Evolutionary conservation across 2,888 invertebrate species (phyloP).

Genomic region (Cephus sareptanus): DNA sequence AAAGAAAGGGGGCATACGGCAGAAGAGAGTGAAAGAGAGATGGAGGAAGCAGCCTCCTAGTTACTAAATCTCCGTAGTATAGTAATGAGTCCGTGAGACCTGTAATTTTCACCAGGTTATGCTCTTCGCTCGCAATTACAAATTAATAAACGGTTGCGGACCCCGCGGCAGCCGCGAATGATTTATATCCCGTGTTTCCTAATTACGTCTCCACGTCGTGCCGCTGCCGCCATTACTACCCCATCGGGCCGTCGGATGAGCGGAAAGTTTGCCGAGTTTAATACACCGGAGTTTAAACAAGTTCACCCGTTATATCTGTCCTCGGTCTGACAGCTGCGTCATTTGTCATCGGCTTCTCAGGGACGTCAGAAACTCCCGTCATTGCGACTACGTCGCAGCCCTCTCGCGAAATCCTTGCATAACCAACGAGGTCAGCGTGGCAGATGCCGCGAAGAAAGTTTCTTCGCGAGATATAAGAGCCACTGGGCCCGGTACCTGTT

Average conservation of each 20-base stretch:
- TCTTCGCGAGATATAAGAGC: background rate
- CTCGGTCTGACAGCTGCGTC: slow-evolving; percentile 32
- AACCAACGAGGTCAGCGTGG: background rate
- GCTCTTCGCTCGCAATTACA: slow-evolving; percentile 51
- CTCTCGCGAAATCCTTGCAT: slow-evolving; percentile 6
- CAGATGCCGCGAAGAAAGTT: background rate
- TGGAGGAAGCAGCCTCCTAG: slow-evolving; percentile 20
- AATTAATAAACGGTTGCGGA: slow-evolving; percentile 56
- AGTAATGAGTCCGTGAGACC: slow-evolving; percentile 48
- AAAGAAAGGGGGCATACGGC: background rate
- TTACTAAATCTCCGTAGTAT: slow-evolving; percentile 51
- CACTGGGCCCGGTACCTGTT: background rate
- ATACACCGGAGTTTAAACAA: slow-evolving; percentile 26
- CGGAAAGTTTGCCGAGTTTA: slow-evolving; percentile 7
- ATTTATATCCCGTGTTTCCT: slow-evolving; percentile 53
- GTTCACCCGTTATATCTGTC: slow-evolving; percentile 19
- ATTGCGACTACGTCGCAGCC: background rate
- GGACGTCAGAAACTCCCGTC: slow-evolving; percentile 8
- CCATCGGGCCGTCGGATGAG: background rate
- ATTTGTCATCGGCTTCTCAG: slow-evolving; percentile 38
- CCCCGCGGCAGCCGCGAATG: slow-evolving; percentile 30
- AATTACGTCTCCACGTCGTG: slow-evolving; percentile 35
- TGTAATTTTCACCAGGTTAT: slow-evolving; percentile 54
- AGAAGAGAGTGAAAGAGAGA: background rate
- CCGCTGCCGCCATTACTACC: slow-evolving; percentile 3